Conservation (phyloP, 2,888 invertebrate species). For the Peribatodes rhomboidaria region DNA sequence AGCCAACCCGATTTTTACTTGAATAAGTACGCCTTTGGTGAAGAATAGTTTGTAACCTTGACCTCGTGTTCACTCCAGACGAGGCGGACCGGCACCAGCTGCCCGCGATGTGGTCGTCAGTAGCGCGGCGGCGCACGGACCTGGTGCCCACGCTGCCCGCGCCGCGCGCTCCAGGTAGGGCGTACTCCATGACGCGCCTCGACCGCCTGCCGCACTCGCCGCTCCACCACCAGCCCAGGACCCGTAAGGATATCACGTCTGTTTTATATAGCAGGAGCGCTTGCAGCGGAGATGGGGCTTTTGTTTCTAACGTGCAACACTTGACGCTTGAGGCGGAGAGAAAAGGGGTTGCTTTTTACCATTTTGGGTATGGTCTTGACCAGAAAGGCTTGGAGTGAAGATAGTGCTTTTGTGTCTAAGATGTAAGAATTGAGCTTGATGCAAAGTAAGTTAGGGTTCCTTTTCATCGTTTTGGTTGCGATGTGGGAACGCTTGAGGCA, state of each 20-base stretch:
- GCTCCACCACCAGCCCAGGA: constrained; percentile 69
- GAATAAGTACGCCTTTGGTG: too few relatives aligned
- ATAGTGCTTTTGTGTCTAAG: constrained; percentile 14
- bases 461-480: too few relatives aligned
- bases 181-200: constrained; percentile 97
- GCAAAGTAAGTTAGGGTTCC: too few relatives aligned
- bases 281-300: constrained; percentile 6
- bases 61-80: too few relatives aligned
- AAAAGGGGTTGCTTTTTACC: too few relatives aligned
- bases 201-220: constrained; percentile 84
- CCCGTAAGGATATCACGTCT: constrained; percentile 64
- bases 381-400: background rate
- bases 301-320: constrained; percentile 22
- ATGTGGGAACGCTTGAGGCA: too few relatives aligned
- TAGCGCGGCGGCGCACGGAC: constrained; percentile 95
- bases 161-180: constrained; percentile 88
- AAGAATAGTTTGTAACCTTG: too few relatives aligned
- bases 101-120: constrained; percentile 90
- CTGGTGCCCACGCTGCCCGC: constrained; percentile 95
- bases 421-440: background rate
- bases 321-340: background rate
- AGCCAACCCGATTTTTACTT: too few relatives aligned
- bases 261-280: constrained; percentile 34
- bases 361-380: too few relatives aligned
- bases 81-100: constrained; percentile 75